Conservation (phyloP, 2,888 invertebrate genomes). For the Erebia aethiops region DNA sequence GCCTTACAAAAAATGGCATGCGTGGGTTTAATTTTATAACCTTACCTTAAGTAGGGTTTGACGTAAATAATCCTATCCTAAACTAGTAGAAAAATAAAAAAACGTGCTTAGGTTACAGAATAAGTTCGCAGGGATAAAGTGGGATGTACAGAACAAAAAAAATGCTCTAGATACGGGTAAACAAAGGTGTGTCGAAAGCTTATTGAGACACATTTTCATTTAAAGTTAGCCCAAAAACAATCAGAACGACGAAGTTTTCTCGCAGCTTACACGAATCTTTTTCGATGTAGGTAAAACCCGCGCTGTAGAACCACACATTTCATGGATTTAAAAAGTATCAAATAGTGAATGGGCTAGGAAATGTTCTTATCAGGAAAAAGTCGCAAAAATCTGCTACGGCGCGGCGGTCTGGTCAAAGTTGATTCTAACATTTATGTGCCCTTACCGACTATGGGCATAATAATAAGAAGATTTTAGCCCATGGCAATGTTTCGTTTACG, state of each 20-base stretch:
- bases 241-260: too few species aligned
- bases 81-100: neutral
- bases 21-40: conserved; percentile 1
- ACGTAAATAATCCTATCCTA: neutral
- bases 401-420: neutral
- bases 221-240: neutral
- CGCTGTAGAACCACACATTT: too few species aligned
- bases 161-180: neutral
- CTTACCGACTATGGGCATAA: neutral
- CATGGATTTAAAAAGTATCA: too few species aligned
- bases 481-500: neutral
- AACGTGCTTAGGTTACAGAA: neutral
- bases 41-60: neutral
- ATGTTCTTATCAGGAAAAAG: neutral
- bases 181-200: too few species aligned
- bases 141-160: neutral
- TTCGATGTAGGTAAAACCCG: too few species aligned
- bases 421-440: neutral
- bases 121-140: neutral
- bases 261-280: too few species aligned
- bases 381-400: neutral
- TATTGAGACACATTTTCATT: too few species aligned
- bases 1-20: conserved; percentile 6
- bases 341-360: neutral
- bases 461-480: neutral